Evolutionary conservation across 2,113 vertebrate genomes (phyloP), one percentile per base, ranked within the genome.

Genomic region (Archilochus colubris): DNA sequence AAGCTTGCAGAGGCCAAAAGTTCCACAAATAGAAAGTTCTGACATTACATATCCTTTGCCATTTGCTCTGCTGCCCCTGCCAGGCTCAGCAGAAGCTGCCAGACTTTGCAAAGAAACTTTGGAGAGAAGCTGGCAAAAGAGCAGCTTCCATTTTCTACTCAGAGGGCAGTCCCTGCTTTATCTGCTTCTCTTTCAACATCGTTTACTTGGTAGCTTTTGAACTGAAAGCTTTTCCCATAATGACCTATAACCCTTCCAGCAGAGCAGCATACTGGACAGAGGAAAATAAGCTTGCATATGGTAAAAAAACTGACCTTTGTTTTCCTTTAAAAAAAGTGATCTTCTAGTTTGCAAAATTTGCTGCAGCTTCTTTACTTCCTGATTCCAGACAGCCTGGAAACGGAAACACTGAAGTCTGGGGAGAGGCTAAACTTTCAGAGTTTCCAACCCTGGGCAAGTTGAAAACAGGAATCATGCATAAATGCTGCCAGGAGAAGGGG

Each of bases 381-480:
- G 95, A 95, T 95, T 97, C 91, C 91, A 96, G 73, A 78, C 92
- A 96, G 86, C 86, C 95, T 95, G 96, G 96, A 97, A 96, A 95
- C 92, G 90, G 96, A 97, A 97, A 81, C 59, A 27, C 91, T 92
- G 82, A 92, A 91, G 77, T 72, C 86, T 94, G 54, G 96, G 88
- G 86, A 95, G 94, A 92, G 95, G 97, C 93, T 94, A 86, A 93
- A 95, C 93, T 93, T 95, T 73, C 91, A 91, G 81, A 94, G 90
- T 95, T 95, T 95, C 94, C 93, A 86, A 63, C 19, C 40, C 89
- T 87, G 80, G 80, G 83, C 68, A 92, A 82, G 86, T 66, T 94
- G 89, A 89, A 96, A 96, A 96, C 93, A 95, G 81, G 91, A 96
- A 92, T 61, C 36, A 72, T 5, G 69, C 80, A 70, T 12, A 33